A percentile compares a stretch with the other conserved stretches of the same genome.
Evolutionary conservation across 2,888 invertebrate genomes (phyloP).

Genomic region (Quadriops clusia): DNA sequence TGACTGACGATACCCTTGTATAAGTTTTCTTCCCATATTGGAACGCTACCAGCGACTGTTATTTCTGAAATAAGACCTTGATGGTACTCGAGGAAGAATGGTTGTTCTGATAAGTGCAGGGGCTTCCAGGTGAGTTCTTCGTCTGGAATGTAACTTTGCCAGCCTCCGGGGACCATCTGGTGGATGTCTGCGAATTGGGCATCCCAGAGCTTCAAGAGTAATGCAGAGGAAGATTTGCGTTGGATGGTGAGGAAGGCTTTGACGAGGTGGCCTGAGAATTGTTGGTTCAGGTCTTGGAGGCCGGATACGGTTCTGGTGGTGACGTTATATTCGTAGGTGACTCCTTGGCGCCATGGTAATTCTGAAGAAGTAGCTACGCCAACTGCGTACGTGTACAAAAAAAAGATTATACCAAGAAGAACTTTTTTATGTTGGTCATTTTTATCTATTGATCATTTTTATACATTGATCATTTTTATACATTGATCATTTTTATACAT

Average conservation of each 20-base stretch:
- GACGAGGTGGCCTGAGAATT: conserved; percentile 43
- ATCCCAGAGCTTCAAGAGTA: conserved; percentile 37
- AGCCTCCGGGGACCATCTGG: conserved; percentile 38
- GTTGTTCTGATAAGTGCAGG: conserved; percentile 43
- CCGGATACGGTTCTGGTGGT: conserved; percentile 45
- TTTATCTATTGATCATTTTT: too few relatives aligned
- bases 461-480: too few relatives aligned
- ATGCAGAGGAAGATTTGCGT: conserved; percentile 38
- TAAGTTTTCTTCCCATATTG: conserved; percentile 54
- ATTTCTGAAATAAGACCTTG: conserved; percentile 51
- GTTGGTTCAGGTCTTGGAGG: conserved; percentile 43
- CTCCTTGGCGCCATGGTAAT: conserved; percentile 46
- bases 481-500: too few relatives aligned
- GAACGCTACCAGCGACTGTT: conserved; percentile 41
- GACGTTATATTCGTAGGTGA: conserved; percentile 47
- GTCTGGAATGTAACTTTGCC: conserved; percentile 38
- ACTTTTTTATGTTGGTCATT: too few relatives aligned
- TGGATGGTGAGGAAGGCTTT: conserved; percentile 45
- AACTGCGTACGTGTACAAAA: too few relatives aligned
- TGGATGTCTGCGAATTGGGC: conserved; percentile 42
- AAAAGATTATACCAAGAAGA: too few relatives aligned
- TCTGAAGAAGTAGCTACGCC: conserved; percentile 28
- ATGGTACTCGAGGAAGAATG: conserved; percentile 49
- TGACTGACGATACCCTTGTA: conserved; percentile 57
- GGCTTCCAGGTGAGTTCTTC: conserved; percentile 41